phyloP scores from a whole-genome alignment of 2,888 invertebrate species.

The Mesorhabditis sp. region DNA sequence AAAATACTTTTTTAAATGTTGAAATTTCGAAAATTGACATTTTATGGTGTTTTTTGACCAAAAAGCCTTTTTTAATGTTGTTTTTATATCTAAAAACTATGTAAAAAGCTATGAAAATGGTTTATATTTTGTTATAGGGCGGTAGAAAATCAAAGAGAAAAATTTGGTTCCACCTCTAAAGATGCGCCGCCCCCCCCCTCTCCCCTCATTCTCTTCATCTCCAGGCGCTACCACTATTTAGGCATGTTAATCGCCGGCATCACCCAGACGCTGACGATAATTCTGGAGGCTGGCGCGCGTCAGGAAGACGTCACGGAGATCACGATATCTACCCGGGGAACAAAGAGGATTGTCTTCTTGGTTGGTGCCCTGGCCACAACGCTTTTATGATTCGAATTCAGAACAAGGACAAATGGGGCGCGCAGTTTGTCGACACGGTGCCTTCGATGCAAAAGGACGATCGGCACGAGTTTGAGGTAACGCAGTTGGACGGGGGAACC shows the following conservation, averaged over 20 bases:
- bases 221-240: not conserved
- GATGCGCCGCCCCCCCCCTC: not conserved
- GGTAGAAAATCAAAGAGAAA: too few relatives aligned
- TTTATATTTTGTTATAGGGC: too few relatives aligned
- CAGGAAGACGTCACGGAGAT: constrained; percentile 9
- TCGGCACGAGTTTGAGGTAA: not conserved
- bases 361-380: not conserved
- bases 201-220: too few relatives aligned
- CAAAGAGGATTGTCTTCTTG: not conserved
- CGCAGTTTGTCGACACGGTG: constrained; percentile 11
- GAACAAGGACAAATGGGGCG: not conserved
- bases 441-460: constrained; percentile 9
- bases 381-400: not conserved
- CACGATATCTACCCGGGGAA: not conserved
- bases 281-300: constrained; percentile 21
- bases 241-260: constrained; percentile 24
- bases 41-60: too few relatives aligned
- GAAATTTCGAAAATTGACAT: too few relatives aligned
- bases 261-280: constrained; percentile 19
- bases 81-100: too few relatives aligned
- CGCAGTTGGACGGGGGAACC: too few relatives aligned
- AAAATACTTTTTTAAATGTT: too few relatives aligned
- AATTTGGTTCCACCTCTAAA: not conserved
- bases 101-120: too few relatives aligned
- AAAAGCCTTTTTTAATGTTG: too few relatives aligned